Base-by-base conservation (phyloP, 2,888 invertebrate genomes). In the Embidobia sp. region DNA sequence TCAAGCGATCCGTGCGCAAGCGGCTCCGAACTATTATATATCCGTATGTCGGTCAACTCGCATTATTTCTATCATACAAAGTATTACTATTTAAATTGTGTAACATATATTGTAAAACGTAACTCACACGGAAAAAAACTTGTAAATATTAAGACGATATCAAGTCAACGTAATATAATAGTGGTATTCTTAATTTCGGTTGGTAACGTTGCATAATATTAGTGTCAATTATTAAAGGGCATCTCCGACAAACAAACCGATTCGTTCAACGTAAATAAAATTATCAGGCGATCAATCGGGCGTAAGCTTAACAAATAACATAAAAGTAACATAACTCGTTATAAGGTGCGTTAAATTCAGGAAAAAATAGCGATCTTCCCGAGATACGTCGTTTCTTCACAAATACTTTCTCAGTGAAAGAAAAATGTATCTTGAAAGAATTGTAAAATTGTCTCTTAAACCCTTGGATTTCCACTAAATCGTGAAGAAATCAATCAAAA, bases 111-210 rank as follows among this genome's bases (percentile, higher is more conserved):
- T 59, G 67, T 75, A 67, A 72, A 72, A 67, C 70, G 46, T 66
- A 72, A 77, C 66, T 77, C 64, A 74, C 70, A 72, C 70, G 78
- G 67, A 51, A 78, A 70, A 55, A 55, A 78, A 70, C 66, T 72
- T 67, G 67, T 72, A 74, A 76, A 79, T 73, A 79, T 79, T 69
- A 76, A 64, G 73, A 75, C 72, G 63, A 64, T 73, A 69, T 76
- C 59, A 51, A 76, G 33, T 72, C 72, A 76, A 74, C 73, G 55
- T 67, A 64, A 72, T 66, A 63, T 66, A 73, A 66, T 72, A 67
- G 66, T 78, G 73, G 53, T 80, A 79, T 78, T 74, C 66, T 74
- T 78, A 44, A 40, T 77, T 77, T 35, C 10, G 61, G 51, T 74
- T 74, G 73, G 73, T 66, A 74, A 66, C 18, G 11, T 59, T 74